Evolutionary conservation across 2,888 invertebrate genomes (phyloP).

Genomic region (Ectemnius lituratus): DNA sequence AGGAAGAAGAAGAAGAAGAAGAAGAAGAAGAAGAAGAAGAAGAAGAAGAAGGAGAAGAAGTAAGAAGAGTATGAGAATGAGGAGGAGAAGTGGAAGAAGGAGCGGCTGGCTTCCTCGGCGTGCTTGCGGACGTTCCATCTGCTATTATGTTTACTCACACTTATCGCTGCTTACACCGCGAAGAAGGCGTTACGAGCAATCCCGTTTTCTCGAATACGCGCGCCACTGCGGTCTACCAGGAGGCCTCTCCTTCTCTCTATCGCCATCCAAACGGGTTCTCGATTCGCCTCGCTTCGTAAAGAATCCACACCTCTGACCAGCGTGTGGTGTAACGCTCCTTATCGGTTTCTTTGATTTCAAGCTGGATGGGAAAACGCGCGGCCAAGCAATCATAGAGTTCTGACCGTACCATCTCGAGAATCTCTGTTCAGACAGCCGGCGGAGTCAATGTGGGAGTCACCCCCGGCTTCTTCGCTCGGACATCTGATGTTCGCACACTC

Average conservation of each 20-base stretch:
- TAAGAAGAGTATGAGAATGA: conserved; percentile 5
- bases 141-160: conserved; percentile 60
- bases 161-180: conserved; percentile 47
- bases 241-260: conserved; percentile 53
- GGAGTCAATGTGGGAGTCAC: too few relatives aligned
- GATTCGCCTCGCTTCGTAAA: conserved; percentile 57
- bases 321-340: conserved; percentile 35
- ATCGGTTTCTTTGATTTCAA: conserved; percentile 52
- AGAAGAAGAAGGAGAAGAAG: conserved; percentile 10
- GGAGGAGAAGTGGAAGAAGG: conserved; percentile 3
- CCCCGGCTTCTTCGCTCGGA: background rate
- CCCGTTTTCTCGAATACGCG: conserved; percentile 62
- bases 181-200: conserved; percentile 62
- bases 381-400: conserved; percentile 6
- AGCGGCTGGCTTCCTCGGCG: conserved; percentile 13
- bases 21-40: conserved; percentile 20
- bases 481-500: background rate
- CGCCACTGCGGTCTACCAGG: conserved; percentile 44
- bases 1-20: conserved; percentile 19
- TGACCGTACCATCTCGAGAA: background rate
- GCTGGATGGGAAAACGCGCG: background rate
- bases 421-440: too few relatives aligned
- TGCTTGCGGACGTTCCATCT: conserved; percentile 50
- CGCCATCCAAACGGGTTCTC: conserved; percentile 58
- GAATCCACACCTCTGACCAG: conserved; percentile 22